Percentiles rank a stretch among this genome's conserved stretches.
These are phyloP conservation scores for Mycogona germanica DNA, from an alignment of 2,888 invertebrate species.

Conservation along the genomic window DNA sequence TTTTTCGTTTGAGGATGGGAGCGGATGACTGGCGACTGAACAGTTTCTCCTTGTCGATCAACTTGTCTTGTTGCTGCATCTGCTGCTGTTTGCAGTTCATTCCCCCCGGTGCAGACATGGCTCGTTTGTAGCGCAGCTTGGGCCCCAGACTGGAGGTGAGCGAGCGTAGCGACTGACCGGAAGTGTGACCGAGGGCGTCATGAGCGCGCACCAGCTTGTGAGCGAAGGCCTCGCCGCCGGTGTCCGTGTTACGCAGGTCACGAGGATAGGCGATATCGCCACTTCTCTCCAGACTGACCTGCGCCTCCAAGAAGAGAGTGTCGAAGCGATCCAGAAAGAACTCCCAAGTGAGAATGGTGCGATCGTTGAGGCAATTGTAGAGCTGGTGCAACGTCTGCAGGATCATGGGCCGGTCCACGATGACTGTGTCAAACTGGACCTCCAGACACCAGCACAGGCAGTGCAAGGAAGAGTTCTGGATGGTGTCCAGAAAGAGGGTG, in stretches of 20 bases:
- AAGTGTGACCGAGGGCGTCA: constrained; percentile 60
- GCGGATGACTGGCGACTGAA: constrained; percentile 74
- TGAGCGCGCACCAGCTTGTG: constrained; percentile 79
- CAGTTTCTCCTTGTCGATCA: constrained; percentile 56
- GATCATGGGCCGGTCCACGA: constrained; percentile 92
- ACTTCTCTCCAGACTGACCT: constrained; percentile 72
- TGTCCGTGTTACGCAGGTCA: constrained; percentile 79
- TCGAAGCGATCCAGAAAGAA: constrained; percentile 96
- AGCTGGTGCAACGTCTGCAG: constrained; percentile 89
- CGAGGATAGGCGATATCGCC: constrained; percentile 72
- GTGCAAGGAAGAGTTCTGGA: constrained; percentile 79
- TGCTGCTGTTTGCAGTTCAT: constrained; percentile 63
- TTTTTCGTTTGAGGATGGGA: constrained; percentile 85
- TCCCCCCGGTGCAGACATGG: constrained; percentile 83
- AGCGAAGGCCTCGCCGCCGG: constrained; percentile 70
- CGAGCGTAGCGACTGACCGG: constrained; percentile 46
- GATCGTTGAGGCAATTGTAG: constrained; percentile 79
- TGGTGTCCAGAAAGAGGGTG: constrained; percentile 80
- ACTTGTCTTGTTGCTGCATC: constrained; percentile 49
- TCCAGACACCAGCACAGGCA: constrained; percentile 86
- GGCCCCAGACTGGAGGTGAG: constrained; percentile 55
- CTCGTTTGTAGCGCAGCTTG: constrained; percentile 90
- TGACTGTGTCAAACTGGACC: constrained; percentile 94
- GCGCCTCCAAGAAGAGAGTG: constrained; percentile 88
- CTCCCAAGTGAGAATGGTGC: constrained; percentile 84